Percentiles rank a stretch among this genome's conserved stretches.
phyloP scores from a whole-genome alignment of 2,888 invertebrate species.

The Leptinotarsa juncta region DNA sequence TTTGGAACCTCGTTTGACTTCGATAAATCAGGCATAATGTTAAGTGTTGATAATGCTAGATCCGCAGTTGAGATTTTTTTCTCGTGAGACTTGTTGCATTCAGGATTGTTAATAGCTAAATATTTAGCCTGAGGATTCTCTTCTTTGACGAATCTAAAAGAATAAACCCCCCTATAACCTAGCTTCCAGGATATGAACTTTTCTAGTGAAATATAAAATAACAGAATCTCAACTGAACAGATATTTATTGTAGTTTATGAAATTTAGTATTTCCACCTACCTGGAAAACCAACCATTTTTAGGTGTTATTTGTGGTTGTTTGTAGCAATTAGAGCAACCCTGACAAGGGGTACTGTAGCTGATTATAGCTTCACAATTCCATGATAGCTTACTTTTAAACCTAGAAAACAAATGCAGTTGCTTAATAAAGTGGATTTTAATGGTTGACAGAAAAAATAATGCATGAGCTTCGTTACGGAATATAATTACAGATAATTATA shows the following conservation, averaged over 20 bases:
- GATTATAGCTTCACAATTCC: constrained; percentile 79
- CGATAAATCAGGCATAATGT: constrained; percentile 52
- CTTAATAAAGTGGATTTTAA: too few relatives aligned
- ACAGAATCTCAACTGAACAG: too few relatives aligned
- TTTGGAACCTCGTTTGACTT: constrained; percentile 64
- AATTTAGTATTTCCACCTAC: constrained; percentile 47
- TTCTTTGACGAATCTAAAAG: constrained; percentile 51
- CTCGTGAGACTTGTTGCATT: constrained; percentile 70
- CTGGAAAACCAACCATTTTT: constrained; percentile 67
- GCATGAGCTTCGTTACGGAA: too few relatives aligned
- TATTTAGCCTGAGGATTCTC: constrained; percentile 62
- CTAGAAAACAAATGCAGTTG: constrained; percentile 37
- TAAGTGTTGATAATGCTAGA: constrained; percentile 71
- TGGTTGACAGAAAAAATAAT: too few relatives aligned
- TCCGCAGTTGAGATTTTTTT: constrained; percentile 74
- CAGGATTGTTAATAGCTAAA: constrained; percentile 69
- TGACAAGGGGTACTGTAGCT: constrained; percentile 82
- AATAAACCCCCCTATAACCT: background rate
- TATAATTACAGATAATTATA: too few relatives aligned
- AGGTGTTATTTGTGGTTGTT: constrained; percentile 48
- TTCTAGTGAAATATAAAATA: too few relatives aligned
- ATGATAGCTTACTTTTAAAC: constrained; percentile 71
- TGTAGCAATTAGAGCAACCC: constrained; percentile 82
- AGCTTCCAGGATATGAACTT: too few relatives aligned
- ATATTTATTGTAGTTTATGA: background rate